Evolutionary conservation across 2,113 vertebrate genomes (phyloP).

Genomic region (Brachirus orientalis): DNA sequence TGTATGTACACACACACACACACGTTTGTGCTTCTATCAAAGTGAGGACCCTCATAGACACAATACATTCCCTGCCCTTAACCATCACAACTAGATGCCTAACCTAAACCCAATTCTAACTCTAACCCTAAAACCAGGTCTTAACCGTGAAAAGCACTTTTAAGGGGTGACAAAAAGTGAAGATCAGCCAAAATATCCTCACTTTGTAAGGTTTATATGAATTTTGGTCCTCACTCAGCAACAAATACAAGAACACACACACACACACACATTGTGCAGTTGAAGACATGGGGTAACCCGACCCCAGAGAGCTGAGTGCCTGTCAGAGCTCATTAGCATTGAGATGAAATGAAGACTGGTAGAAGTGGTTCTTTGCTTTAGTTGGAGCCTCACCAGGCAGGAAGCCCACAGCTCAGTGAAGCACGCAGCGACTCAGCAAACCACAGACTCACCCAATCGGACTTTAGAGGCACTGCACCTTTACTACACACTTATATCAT

Average conservation of each 20-base stretch:
- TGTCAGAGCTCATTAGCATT: conserved; percentile 71
- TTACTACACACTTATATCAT: conserved; percentile 15
- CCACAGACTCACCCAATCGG: conserved; percentile 16
- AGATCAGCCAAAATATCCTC: too few relatives aligned
- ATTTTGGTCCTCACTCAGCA: too few relatives aligned
- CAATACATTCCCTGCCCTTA: too few relatives aligned
- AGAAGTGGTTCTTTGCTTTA: conserved; percentile 67
- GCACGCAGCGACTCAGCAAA: conserved; percentile 31
- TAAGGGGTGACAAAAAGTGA: too few relatives aligned
- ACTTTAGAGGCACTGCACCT: conserved; percentile 25
- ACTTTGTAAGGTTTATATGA: too few relatives aligned
- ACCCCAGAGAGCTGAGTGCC: conserved; percentile 56
- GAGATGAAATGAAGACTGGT: conserved; percentile 55
- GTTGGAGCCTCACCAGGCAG: conserved; percentile 64
- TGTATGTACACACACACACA: not conserved
- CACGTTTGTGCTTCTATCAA: too few relatives aligned
- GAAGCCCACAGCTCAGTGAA: conserved; percentile 45
- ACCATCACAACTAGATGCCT: too few relatives aligned
- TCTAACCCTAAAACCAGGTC: too few relatives aligned
- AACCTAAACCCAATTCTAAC: too few relatives aligned
- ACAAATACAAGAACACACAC: too few relatives aligned
- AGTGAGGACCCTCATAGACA: too few relatives aligned
- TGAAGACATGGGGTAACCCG: conserved; percentile 56
- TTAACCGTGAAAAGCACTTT: too few relatives aligned
- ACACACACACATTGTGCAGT: not conserved